These are phyloP conservation scores for Drosophila burlai DNA, from an alignment of 1,140 invertebrate genomes.

Conservation along the genomic window DNA sequence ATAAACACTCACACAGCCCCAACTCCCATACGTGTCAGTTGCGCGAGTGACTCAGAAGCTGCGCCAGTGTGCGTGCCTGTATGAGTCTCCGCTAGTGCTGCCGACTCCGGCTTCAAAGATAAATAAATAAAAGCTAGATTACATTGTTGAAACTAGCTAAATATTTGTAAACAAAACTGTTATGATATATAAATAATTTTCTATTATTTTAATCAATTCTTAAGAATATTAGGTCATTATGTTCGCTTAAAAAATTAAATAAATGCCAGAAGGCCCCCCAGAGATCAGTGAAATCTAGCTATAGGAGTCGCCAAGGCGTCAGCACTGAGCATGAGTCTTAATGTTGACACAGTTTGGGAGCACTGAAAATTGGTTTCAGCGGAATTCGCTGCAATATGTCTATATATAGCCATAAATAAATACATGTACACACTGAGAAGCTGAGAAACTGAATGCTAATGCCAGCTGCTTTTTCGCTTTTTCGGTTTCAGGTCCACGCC, in stretches of 20 bases:
- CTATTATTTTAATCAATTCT: too few relatives aligned
- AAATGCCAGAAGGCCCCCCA: background rate
- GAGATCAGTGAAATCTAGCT: background rate
- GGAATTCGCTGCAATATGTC: constrained; percentile 62
- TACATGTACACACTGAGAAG: constrained; percentile 14
- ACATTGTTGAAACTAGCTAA: background rate
- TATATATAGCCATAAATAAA: constrained; percentile 59
- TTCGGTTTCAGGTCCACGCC: constrained; percentile 35
- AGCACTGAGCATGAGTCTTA: constrained; percentile 12
- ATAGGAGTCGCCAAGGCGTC: background rate
- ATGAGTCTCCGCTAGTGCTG: constrained; percentile 20
- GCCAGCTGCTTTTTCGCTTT: constrained; percentile 5
- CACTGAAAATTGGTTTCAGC: constrained; percentile 51
- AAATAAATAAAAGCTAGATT: background rate
- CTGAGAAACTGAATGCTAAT: constrained; percentile 30
- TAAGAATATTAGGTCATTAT: background rate
- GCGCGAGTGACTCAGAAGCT: constrained; percentile 43
- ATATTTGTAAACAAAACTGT: background rate
- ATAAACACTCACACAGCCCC: constrained; percentile 41
- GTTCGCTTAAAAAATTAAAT: background rate
- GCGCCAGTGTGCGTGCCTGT: constrained; percentile 9
- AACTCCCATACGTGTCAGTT: constrained; percentile 42
- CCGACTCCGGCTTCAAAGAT: background rate
- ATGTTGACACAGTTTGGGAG: constrained; percentile 62
- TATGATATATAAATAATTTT: too few relatives aligned